Evolutionary conservation across 2,113 vertebrate species (phyloP), one percentile per base, ranked within the genome.

Genomic region (Carollia perspicillata): DNA sequence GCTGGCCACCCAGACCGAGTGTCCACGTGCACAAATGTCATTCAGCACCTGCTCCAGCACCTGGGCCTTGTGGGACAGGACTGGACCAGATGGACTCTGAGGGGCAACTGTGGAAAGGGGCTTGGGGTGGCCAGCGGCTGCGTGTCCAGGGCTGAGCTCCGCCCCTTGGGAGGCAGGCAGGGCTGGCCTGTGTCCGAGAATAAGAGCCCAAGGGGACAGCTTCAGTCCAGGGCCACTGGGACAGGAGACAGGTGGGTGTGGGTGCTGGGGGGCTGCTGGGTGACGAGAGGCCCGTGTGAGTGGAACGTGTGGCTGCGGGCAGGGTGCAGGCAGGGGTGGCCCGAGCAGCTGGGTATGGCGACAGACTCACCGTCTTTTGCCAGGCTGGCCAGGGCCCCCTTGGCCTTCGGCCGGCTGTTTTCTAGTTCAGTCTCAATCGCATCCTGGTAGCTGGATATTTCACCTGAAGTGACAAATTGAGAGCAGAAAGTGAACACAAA

Each of bases 351-450:
- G 1, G 40, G 23, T 3, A 2, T 2, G 14, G 42, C 8, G 3
- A 71, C 28, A 3, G 35, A 97, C 98, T 98, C 98, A 99, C 99
- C 99, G 30, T 99, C 98, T 97, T 98, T 99, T 0, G 98, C 60
- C 83, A 98, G 99, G 79, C 98, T 99, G 69, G 99, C 99, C 51
- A 99, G 99, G 6, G 99, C 97, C 0, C 99, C 99, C 97, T 98
- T 99, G 55, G 99, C 98, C 98, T 99, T 99, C 0, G 99, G 99
- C 79, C 99, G 97, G 55, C 98, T 98, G 97, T 86, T 99, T 96
- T 99, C 99, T 26, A 99, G 98, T 95, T 99, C 99, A 33, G 98
- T 98, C 95, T 99, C 99, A 28, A 99, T 99, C 89, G 99, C 99
- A 33, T 99, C 99, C 97, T 99, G 99, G 97, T 99, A 99, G 93